A percentile compares a stretch with the other conserved stretches of the same genome.
These are phyloP conservation scores for Tineola bisselliella DNA, from an alignment of 2,888 invertebrate species.

Conservation along the genomic window DNA sequence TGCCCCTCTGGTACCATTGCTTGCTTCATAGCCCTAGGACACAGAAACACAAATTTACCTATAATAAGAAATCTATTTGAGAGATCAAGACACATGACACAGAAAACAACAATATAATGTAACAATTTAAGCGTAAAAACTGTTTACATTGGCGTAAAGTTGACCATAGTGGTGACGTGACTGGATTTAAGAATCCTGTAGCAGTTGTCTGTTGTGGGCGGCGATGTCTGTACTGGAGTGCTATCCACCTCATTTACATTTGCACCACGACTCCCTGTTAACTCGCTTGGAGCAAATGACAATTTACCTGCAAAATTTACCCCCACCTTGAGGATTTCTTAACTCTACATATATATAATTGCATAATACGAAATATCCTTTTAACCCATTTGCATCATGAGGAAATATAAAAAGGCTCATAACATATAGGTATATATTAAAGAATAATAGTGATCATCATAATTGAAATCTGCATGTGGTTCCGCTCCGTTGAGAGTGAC, in stretches of 20 bases:
- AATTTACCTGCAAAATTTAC: conserved; percentile 35
- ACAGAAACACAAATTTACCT: too few species aligned
- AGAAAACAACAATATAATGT: neutral
- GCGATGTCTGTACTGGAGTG: neutral
- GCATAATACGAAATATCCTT: too few species aligned
- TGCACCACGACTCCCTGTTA: neutral
- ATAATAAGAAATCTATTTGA: too few species aligned
- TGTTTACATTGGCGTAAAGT: conserved; percentile 52
- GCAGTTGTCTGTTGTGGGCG: neutral
- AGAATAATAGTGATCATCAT: too few species aligned
- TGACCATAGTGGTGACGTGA: conserved; percentile 43
- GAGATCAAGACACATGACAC: too few species aligned
- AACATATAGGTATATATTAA: too few species aligned
- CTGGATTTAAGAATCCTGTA: conserved; percentile 19
- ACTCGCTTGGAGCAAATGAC: conserved; percentile 43
- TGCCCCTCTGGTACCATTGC: too few species aligned
- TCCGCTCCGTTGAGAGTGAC: too few species aligned
- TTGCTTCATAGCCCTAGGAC: too few species aligned
- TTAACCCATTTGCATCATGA: too few species aligned
- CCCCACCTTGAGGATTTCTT: neutral
- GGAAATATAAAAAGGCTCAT: too few species aligned
- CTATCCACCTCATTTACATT: neutral
- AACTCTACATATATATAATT: neutral
- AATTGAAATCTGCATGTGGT: too few species aligned
- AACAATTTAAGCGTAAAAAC: neutral